These are phyloP conservation scores for Cecidostiba fungosa DNA, from an alignment of 2,888 invertebrate genomes.

Conservation along the genomic window DNA sequence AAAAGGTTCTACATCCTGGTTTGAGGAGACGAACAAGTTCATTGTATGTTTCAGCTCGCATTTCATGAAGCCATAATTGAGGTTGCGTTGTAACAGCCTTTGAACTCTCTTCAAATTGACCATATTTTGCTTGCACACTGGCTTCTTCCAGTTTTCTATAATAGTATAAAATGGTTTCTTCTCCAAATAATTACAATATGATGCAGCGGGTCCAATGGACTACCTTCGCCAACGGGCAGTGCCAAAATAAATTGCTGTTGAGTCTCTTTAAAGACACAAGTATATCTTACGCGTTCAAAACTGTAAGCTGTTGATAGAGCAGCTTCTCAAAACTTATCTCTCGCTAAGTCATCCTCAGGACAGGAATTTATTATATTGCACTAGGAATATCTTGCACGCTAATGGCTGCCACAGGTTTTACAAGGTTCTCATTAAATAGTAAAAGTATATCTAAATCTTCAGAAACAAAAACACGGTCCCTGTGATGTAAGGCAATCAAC, in stretches of 20 bases:
- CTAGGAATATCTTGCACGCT: slow-evolving; percentile 95
- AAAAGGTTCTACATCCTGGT: slow-evolving; percentile 97
- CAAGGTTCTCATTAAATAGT: slow-evolving; percentile 93
- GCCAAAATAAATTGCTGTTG: slow-evolving; percentile 92
- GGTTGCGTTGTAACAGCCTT: slow-evolving; percentile 80
- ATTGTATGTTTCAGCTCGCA: slow-evolving; percentile 97
- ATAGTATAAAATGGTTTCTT: slow-evolving; percentile 78
- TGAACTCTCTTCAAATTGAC: slow-evolving; percentile 80
- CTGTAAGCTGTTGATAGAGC: slow-evolving; percentile 85
- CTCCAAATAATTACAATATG: slow-evolving; percentile 95
- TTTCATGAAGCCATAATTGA: slow-evolving; percentile 93
- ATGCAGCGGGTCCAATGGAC: slow-evolving; percentile 85
- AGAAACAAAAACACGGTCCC: slow-evolving; percentile 90
- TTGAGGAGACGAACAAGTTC: slow-evolving; percentile 95
- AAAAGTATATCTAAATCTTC: slow-evolving; percentile 90
- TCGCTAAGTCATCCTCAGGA: slow-evolving; percentile 83
- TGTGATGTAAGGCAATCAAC: slow-evolving; percentile 92
- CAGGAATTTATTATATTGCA: slow-evolving; percentile 92
- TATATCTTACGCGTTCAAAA: slow-evolving; percentile 87
- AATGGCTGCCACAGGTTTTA: slow-evolving; percentile 91
- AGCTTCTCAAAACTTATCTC: slow-evolving; percentile 87
- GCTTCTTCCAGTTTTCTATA: slow-evolving; percentile 84
- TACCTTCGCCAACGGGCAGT: slow-evolving; percentile 84
- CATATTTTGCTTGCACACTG: slow-evolving; percentile 81
- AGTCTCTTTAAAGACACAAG: slow-evolving; percentile 92